Conservation (phyloP, 2,888 invertebrate species). For the Hofmannophila pseudospretella region DNA sequence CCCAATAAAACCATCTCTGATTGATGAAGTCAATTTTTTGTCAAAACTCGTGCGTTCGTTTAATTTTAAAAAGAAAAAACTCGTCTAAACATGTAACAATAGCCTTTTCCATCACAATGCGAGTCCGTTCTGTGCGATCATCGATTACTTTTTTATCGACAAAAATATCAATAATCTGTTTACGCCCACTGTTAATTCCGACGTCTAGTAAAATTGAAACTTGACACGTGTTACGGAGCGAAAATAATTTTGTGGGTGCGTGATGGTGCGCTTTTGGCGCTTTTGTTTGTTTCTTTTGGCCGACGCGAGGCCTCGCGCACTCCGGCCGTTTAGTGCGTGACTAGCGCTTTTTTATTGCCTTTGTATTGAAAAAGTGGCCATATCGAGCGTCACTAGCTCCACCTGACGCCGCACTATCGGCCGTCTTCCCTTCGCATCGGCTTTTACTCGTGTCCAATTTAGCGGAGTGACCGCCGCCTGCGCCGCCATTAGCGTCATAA, state of each 20-base stretch:
- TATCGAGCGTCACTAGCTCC: slow-evolving; percentile 30
- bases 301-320: slow-evolving; percentile 48
- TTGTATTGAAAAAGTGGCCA: slow-evolving; percentile 65
- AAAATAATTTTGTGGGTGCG: slow-evolving; percentile 72
- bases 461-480: slow-evolving; percentile 34
- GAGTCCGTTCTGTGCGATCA: slow-evolving; percentile 61
- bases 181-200: slow-evolving; percentile 77
- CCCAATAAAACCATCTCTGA: slow-evolving; percentile 70
- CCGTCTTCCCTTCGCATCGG: slow-evolving; percentile 6
- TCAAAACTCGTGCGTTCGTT: slow-evolving; percentile 57
- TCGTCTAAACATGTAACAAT: slow-evolving; percentile 64
- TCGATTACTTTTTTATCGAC: slow-evolving; percentile 75
- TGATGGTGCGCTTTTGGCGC: slow-evolving; percentile 67
- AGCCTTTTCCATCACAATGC: slow-evolving; percentile 57
- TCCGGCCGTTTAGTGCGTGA: slow-evolving; percentile 66
- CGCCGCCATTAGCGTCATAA: slow-evolving; percentile 43
- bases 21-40: slow-evolving; percentile 71
- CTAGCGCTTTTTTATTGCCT: slow-evolving; percentile 69
- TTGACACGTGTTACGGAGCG: slow-evolving; percentile 75
- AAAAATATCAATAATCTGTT: slow-evolving; percentile 76
- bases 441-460: slow-evolving; percentile 37
- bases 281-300: slow-evolving; percentile 72
- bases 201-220: slow-evolving; percentile 73
- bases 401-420: slow-evolving; percentile 43
- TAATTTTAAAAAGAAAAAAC: slow-evolving; percentile 53